Conservation (phyloP, 2,113 vertebrate genomes). For the Ochotona princeps region DNA sequence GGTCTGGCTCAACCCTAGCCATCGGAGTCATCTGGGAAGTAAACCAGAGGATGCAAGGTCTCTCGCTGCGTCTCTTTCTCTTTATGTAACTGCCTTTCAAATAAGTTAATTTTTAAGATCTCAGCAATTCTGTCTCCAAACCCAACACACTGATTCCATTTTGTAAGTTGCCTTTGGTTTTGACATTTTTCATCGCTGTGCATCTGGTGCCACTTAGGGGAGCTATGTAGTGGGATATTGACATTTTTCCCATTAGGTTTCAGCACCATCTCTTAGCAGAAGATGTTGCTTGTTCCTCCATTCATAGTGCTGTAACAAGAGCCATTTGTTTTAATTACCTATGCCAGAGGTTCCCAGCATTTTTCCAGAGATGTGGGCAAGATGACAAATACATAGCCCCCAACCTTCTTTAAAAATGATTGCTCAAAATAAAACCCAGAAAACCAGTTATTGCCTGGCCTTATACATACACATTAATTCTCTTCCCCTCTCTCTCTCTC, state of each 20-base stretch:
- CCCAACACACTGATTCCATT: constrained; percentile 23
- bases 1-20: no score
- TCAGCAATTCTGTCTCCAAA: constrained; percentile 39
- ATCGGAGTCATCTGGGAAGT: no score
- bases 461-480: not conserved
- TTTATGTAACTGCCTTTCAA: no score
- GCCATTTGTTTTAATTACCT: constrained; percentile 69
- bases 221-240: constrained; percentile 53
- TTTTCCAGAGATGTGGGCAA: constrained; percentile 46
- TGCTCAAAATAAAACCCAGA: constrained; percentile 30
- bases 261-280: constrained; percentile 49
- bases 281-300: not conserved
- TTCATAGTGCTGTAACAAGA: constrained; percentile 22
- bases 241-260: constrained; percentile 55
- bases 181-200: constrained; percentile 67
- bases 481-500: no score
- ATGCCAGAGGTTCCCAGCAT: constrained; percentile 56
- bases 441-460: not conserved
- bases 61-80: no score
- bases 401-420: constrained; percentile 54
- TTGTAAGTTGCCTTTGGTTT: constrained; percentile 60
- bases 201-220: constrained; percentile 52
- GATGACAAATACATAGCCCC: constrained; percentile 44
- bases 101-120: not conserved
- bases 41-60: no score